These are phyloP conservation scores for Myoxocephalus aenaeus DNA, from an alignment of 2,797 vertebrate species.

Conservation along the genomic window DNA sequence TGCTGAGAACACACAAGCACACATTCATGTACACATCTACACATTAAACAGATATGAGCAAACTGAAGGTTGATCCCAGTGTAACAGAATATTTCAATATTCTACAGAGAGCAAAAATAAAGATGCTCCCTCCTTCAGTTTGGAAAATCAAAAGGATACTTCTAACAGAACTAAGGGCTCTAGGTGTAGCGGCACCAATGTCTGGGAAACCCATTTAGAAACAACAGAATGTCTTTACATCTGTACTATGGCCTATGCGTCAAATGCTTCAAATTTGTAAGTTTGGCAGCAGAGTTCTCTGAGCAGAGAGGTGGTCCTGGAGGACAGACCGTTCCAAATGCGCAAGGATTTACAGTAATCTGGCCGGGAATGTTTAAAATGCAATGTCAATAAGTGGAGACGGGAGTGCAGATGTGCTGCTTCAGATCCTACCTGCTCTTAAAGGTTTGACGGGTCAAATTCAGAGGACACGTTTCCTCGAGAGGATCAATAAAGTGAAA, in stretches of 20 bases:
- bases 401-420: not conserved
- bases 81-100: conserved; percentile 2
- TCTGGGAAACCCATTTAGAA: conserved; percentile 12
- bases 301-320: conserved; percentile 2
- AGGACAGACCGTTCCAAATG: conserved; percentile 33
- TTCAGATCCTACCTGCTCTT: not conserved
- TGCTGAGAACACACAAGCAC: conserved; percentile 2
- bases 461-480: conserved; percentile 9
- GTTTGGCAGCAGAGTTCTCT: conserved; percentile 24
- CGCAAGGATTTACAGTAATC: conserved; percentile 34
- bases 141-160: not conserved
- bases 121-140: not conserved
- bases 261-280: not conserved
- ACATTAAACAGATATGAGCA: conserved; percentile 20
- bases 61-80: conserved; percentile 4
- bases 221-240: conserved; percentile 11
- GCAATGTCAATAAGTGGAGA: conserved; percentile 3
- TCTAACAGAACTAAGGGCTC: not conserved
- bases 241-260: not conserved
- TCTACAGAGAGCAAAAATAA: conserved; percentile 2
- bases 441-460: conserved; percentile 16
- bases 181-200: not conserved
- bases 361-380: conserved; percentile 7
- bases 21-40: not conserved
- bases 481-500: conserved; percentile 15